A percentile compares a stretch with the other conserved stretches of the same genome.
phyloP scores from a whole-genome alignment of 2,888 invertebrate genomes.

The Maniola hyperantus region DNA sequence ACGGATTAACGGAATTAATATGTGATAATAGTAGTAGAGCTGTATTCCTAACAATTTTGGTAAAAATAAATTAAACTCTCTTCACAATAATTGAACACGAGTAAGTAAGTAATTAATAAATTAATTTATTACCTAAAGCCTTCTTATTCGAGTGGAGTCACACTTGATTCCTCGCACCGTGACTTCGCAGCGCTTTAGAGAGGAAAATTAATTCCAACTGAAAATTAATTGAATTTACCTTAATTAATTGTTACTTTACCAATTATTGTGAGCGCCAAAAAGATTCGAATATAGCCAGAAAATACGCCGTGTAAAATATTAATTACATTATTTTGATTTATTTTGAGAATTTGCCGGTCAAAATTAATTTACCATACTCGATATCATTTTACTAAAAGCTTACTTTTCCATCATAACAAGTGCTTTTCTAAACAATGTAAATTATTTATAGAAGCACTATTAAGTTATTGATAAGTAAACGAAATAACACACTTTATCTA shows the following conservation, averaged over 20 bases:
- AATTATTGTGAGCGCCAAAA: slow-evolving; percentile 45
- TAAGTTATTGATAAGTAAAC: no score
- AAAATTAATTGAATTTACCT: slow-evolving; percentile 65
- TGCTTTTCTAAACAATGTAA: no score
- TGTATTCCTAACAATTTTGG: neutral
- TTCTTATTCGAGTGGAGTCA: neutral
- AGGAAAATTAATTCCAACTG: slow-evolving; percentile 38
- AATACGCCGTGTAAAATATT: neutral
- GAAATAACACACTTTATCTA: no score
- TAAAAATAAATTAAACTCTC: neutral
- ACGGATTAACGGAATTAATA: no score
- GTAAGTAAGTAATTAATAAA: neutral
- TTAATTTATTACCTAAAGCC: slow-evolving; percentile 14
- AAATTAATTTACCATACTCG: no score
- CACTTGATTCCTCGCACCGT: neutral
- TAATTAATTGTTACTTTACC: slow-evolving; percentile 56
- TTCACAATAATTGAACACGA: neutral
- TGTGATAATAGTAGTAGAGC: no score
- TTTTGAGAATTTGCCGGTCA: neutral
- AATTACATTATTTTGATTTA: neutral
- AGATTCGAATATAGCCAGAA: neutral
- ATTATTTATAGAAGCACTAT: no score
- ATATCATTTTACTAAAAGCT: no score
- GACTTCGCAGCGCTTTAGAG: neutral
- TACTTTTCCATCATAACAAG: no score